Conservation (phyloP, 1,140 invertebrate species). For the Dinothrombium tinctorium region DNA sequence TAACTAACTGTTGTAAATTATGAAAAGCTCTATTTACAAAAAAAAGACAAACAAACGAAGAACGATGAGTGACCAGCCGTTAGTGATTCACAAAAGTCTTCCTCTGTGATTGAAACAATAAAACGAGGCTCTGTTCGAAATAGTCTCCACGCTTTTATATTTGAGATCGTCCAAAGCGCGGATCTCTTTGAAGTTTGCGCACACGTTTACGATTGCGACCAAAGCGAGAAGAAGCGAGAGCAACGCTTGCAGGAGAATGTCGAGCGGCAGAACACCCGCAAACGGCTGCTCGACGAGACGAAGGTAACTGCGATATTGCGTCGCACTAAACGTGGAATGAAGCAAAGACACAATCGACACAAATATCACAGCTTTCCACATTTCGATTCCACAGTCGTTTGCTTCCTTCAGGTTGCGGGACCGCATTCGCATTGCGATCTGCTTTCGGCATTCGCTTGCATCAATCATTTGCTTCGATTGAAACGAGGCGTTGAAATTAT, state of each 20-base stretch:
- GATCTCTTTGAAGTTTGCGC: conserved; percentile 74
- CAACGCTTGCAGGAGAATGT: conserved; percentile 68
- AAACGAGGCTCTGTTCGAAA: conserved; percentile 63
- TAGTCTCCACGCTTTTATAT: conserved; percentile 51
- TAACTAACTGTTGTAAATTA: too few relatives aligned
- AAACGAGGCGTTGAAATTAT: too few relatives aligned
- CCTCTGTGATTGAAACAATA: conserved; percentile 73
- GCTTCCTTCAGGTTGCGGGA: too few relatives aligned
- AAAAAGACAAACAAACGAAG: too few relatives aligned
- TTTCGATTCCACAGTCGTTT: too few relatives aligned
- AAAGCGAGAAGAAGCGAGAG: conserved; percentile 57
- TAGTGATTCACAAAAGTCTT: conserved; percentile 20
- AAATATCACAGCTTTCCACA: conserved; percentile 40
- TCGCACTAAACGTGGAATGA: conserved; percentile 66
- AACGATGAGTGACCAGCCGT: too few relatives aligned
- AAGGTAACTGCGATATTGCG: conserved; percentile 67
- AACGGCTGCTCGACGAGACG: conserved; percentile 69
- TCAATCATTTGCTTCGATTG: too few relatives aligned
- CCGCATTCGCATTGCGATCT: too few relatives aligned
- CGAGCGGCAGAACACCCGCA: conserved; percentile 41
- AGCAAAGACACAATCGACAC: conserved; percentile 49
- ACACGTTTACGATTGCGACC: conserved; percentile 63
- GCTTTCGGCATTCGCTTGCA: too few relatives aligned
- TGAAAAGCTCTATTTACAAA: too few relatives aligned
- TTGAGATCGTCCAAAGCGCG: conserved; percentile 68